phyloP scores from a whole-genome alignment of 2,888 invertebrate species.

The Caenorhabditis sp. region DNA sequence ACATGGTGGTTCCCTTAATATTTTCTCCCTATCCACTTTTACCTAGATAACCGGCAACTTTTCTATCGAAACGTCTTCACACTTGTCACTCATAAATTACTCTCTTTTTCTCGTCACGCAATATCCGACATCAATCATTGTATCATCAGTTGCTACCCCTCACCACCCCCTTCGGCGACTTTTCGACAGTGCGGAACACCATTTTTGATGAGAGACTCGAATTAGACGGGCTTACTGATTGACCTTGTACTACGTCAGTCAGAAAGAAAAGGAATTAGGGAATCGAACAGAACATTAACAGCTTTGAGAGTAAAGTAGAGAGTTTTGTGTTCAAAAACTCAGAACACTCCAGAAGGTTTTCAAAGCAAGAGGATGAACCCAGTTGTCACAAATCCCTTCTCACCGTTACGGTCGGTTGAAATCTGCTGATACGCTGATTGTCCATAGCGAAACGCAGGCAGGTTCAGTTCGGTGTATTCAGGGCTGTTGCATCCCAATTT shows the following conservation, averaged over 20 bases:
- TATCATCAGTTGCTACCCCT: conserved; percentile 19
- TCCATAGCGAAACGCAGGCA: conserved; percentile 70
- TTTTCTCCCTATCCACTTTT: neutral
- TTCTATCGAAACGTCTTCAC: conserved; percentile 17
- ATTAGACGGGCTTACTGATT: conserved; percentile 42
- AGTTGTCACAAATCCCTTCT: neutral
- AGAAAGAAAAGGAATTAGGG: neutral
- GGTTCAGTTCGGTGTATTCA: conserved; percentile 68
- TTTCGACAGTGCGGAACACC: conserved; percentile 40
- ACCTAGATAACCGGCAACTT: neutral
- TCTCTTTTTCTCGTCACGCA: conserved; percentile 51
- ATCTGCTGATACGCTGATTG: conserved; percentile 68
- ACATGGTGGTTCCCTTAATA: neutral
- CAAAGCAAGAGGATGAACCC: too few relatives aligned
- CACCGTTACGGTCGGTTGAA: conserved; percentile 59
- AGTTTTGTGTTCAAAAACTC: neutral
- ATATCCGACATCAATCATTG: conserved; percentile 55
- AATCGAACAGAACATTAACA: neutral
- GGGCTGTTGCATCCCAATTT: conserved; percentile 73
- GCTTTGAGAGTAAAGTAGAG: neutral
- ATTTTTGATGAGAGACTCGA: conserved; percentile 35
- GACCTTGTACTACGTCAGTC: conserved; percentile 32
- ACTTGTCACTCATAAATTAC: conserved; percentile 49
- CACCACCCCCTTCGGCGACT: neutral
- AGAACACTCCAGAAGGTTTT: too few relatives aligned